Base-by-base conservation (phyloP, 2,797 vertebrate species). In the Notolepis coatsorum region DNA sequence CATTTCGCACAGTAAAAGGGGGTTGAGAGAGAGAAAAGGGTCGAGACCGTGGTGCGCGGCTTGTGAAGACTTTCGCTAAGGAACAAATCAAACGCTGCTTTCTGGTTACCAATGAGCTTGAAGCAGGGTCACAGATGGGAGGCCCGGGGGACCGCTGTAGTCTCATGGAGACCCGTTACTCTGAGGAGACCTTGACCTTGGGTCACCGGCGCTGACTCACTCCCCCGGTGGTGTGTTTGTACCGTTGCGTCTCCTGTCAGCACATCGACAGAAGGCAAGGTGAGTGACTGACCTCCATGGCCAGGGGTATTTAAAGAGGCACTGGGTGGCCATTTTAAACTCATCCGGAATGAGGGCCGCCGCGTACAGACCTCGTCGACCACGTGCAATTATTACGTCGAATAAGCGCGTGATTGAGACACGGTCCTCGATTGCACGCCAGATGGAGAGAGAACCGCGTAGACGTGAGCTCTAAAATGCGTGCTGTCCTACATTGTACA, bases 141-240 rank as follows among this genome's bases (percentile, higher is more conserved):
- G 35, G 38, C 51, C n/a, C 23, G 1, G 1, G 18, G 24, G 37
- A 12, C 15, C 15, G 17, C 49, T 24, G 38, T 15, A 27, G 33
- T 25, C 41, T 49, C 71, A 63, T 8, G 7, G 30, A 18, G 42
- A 28, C 52, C 47, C 5, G 13, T 35, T 12, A 21, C 3, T 24
- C 21, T 27, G 28, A 62, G 63, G 47, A 58, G 53, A 41, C 53
- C 59, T 45, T 61, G 39, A 57, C 65, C 51, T 47, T 33, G 15
- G 17, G 43, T 25, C 21, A n/a, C n/a, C n/a, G n/a, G 15, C 17
- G 65, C 59, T 74, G 65, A 74, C 39, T 58, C 63, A 52, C 31
- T 46, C 30, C 56, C 42, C 17, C 31, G 12, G 28, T 27, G 43
- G 46, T 55, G 31, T 25, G 43, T 41, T 52, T 65, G 50, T 62